phyloP scores from a whole-genome alignment of 1,140 invertebrate genomes.

The Apis cerana region DNA sequence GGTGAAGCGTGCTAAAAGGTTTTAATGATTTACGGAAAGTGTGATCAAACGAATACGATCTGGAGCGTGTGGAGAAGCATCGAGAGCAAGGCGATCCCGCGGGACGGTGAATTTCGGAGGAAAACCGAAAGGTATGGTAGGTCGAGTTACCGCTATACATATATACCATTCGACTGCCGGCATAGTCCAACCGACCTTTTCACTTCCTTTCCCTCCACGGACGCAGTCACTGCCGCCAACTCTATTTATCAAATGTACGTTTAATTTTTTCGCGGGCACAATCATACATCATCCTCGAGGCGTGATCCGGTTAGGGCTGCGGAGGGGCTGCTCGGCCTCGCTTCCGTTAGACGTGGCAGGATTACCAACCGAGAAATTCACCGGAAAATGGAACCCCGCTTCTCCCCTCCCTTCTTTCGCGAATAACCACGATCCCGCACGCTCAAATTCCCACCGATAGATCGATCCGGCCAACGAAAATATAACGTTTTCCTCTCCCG shows the following conservation, averaged over 20 bases:
- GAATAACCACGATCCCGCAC: conserved; percentile 51
- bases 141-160: conserved; percentile 38
- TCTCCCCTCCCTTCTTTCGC: conserved; percentile 20
- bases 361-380: conserved; percentile 73
- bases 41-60: conserved; percentile 66
- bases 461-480: conserved; percentile 51
- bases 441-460: conserved; percentile 65
- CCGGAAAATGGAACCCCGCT: conserved; percentile 64
- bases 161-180: conserved; percentile 30
- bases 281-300: conserved; percentile 76
- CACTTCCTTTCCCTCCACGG: conserved; percentile 49
- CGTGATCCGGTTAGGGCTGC: conserved; percentile 70
- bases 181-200: conserved; percentile 64
- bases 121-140: conserved; percentile 66
- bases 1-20: conserved; percentile 56
- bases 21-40: conserved; percentile 67
- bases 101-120: conserved; percentile 69
- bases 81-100: conserved; percentile 59
- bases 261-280: conserved; percentile 76
- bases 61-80: conserved; percentile 52
- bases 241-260: conserved; percentile 79
- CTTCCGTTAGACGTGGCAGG: conserved; percentile 70
- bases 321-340: conserved; percentile 54
- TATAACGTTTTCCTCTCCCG: neutral
- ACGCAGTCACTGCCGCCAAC: conserved; percentile 71